Conservation (phyloP, 2,797 vertebrate species). For the Arrhamphus sclerolepis region DNA sequence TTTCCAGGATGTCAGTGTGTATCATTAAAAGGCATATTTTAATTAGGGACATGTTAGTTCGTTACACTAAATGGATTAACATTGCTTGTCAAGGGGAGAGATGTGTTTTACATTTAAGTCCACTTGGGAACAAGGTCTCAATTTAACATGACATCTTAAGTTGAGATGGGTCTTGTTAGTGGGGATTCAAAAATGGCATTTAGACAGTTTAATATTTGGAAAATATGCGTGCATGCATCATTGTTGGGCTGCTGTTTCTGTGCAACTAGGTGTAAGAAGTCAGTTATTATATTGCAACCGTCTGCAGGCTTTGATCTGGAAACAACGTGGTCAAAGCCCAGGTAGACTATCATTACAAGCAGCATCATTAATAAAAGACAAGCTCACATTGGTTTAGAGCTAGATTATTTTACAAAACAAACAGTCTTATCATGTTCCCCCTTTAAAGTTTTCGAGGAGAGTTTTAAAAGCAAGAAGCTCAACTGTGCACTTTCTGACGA, state of each 20-base stretch:
- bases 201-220: conserved; percentile 69
- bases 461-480: conserved; percentile 81
- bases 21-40: conserved; percentile 88
- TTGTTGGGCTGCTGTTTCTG: conserved; percentile 46
- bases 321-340: conserved; percentile 44
- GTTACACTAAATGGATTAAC: conserved; percentile 87
- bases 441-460: conserved; percentile 82
- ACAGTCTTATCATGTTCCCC: conserved; percentile 1
- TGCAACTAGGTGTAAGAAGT: conserved; percentile 57
- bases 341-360: conserved; percentile 38
- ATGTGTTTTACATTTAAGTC: conserved; percentile 83
- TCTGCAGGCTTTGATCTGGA: conserved; percentile 52
- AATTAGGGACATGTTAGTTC: conserved; percentile 87
- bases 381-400: conserved; percentile 23
- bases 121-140: conserved; percentile 81
- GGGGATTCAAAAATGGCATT: conserved; percentile 60
- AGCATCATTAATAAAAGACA: conserved; percentile 28
- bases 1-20: conserved; percentile 82
- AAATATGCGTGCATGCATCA: conserved; percentile 40
- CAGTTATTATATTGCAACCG: conserved; percentile 56
- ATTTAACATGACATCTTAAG: conserved; percentile 80
- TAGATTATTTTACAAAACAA: conserved; percentile 27
- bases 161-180: conserved; percentile 73
- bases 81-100: conserved; percentile 82
- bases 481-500: conserved; percentile 85